Evolutionary conservation across 2,113 vertebrate species (phyloP), one percentile per base, ranked within the genome.

Genomic region (Centropus unirufus): DNA sequence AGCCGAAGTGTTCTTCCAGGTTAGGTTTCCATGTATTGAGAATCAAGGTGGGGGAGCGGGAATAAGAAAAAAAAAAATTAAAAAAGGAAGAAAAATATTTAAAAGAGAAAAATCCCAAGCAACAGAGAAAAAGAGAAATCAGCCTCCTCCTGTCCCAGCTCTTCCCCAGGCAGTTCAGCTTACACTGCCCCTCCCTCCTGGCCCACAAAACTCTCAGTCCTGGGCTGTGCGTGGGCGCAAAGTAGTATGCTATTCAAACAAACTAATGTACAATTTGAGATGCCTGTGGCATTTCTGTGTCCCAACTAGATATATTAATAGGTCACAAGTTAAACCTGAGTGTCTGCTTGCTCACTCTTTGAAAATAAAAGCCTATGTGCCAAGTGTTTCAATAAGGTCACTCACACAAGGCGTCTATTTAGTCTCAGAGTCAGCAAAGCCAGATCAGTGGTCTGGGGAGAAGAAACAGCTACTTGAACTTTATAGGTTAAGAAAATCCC

Each of bases 401-500:
- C 90, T 90, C 1, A 0, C 74, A 97, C 94, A 95, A 95, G 72
- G 67, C 26, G 0, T 3, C 93, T 63, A 95, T 97, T 97, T 95
- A 97, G 90, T 88, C 73, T 89, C 13, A 39, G 78, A 89, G 87
- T 66, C 46, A 0, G 79, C 75, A 91, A 83, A 95, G 84, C 87
- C 92, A 91, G 81, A 63, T 68, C 90, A 92, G 85, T 83, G 94
- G 93, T 95, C 90, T 91, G 78, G 59, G 67, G 46, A 93, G 87
- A 95, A 96, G 84, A 97, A 97, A 95, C 72, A 94, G 67, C 93
- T 96, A 85, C 91, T 97, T 97, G 87, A 97, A 90, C 91, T 94
- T 96, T 93, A 95, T 96, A 97, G 95, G 96, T 97, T 95, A 96
- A 95, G 92, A 96, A 97, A 97, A 97, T 88, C 87, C 78, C 82